Base-by-base conservation (phyloP, 2,797 vertebrate species). In the Lithobates sylvaticus region DNA sequence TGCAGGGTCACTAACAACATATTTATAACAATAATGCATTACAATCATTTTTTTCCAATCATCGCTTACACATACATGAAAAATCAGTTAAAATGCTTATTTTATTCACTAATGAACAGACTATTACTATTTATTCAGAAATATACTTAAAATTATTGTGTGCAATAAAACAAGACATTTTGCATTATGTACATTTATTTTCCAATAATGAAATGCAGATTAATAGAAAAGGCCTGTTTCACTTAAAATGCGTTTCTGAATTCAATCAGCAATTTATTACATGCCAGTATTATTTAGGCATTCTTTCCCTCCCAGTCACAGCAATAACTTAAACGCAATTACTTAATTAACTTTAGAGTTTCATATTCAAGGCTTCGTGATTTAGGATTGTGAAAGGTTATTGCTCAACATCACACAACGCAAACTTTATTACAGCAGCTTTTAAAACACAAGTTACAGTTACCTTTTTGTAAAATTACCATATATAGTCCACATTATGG, bases 261-360 rank as follows among this genome's bases (percentile, higher is more conserved):
- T 82, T 77, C 67, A 82, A 82, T 77, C 68, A 86, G 34, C 44
- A 75, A 68, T 82, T 76, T 82, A 86, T 82, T 54, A 78, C 61
- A 77, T 71, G 80, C 68, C 67, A 77, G 27, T 47, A 50, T 86
- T 82, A 86, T 86, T 86, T 82, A 82, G 82, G 65, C 74, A 72
- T 86, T 83, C 69, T 58, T 86, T 78, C 75, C 85, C 78, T 69
- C 61, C 64, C 65, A 83, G 54, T 78, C 67, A 78, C 54, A 78
- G 74, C 29, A 78, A 78, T 83, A 78, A 86, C 54, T 82, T 42
- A 67, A 74, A 61, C 32, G 76, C 74, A 78, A 86, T 86, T 78
- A 82, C 67, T 78, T 76, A 71, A 85, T 85, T 80, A 85, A 68
- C 71, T 61, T 78, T 79, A 42, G 27, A 58, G 42, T 86, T 76